phyloP scores from a whole-genome alignment of 2,888 invertebrate species.

The Formica aserva region DNA sequence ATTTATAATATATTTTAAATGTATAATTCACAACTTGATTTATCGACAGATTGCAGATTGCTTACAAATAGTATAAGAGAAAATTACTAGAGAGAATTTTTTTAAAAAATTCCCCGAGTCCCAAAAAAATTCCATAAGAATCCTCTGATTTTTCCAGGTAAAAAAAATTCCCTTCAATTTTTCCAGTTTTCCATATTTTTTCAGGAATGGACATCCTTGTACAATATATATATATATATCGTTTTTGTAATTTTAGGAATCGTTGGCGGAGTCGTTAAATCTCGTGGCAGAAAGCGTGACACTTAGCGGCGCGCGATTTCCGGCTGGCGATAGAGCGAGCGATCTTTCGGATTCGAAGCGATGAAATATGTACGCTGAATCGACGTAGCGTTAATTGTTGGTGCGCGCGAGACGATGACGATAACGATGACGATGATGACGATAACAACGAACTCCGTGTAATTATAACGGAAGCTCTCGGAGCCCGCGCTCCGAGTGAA shows the following conservation, averaged over 20 bases:
- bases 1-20: too few species aligned
- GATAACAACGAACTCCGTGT: constrained; percentile 42
- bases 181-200: too few species aligned
- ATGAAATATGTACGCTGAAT: neutral
- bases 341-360: neutral
- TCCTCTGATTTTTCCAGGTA: too few species aligned
- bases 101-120: too few species aligned
- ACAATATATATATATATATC: neutral
- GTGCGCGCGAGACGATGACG: constrained; percentile 54
- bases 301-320: constrained; percentile 19
- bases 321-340: neutral
- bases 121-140: too few species aligned
- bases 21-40: too few species aligned
- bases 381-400: constrained; percentile 58
- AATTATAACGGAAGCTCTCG: constrained; percentile 63
- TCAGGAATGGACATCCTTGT: too few species aligned
- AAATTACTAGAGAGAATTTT: too few species aligned
- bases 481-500: constrained; percentile 54
- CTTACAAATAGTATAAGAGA: too few species aligned
- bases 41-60: too few species aligned
- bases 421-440: constrained; percentile 41
- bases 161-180: too few species aligned
- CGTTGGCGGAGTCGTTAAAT: constrained; percentile 2
- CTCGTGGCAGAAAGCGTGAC: constrained; percentile 39
- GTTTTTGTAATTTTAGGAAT: neutral